Conservation (phyloP, 2,113 vertebrate species). For the Nanorana parkeri region DNA sequence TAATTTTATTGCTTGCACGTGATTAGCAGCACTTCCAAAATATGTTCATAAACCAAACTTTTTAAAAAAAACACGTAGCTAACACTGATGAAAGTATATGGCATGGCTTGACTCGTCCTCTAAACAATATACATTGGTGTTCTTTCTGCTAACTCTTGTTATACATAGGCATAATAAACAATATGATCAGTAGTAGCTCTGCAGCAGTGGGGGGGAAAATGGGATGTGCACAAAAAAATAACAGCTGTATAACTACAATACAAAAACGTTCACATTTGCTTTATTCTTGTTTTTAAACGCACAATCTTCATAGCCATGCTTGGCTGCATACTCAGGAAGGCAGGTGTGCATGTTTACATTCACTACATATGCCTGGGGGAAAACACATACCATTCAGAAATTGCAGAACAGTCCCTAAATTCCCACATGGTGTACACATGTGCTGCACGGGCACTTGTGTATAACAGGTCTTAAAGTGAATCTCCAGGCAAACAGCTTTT, state of each 20-base stretch:
- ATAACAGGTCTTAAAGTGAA: not conserved
- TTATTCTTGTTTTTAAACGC: not conserved
- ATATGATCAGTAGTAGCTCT: conserved; percentile 4
- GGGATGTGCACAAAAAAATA: not conserved
- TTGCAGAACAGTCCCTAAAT: conserved; percentile 9
- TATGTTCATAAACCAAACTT: conserved; percentile 5
- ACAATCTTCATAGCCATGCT: conserved; percentile 22
- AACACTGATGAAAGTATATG: conserved; percentile 18
- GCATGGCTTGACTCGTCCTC: not conserved
- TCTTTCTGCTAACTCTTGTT: not conserved
- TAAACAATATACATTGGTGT: not conserved
- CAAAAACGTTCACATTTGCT: not conserved
- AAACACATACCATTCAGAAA: conserved; percentile 46
- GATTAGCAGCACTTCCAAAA: not conserved
- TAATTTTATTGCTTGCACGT: not conserved
- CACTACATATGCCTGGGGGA: conserved; percentile 40
- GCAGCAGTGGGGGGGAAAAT: not conserved
- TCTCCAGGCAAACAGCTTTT: too few relatives aligned
- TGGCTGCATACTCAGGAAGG: conserved; percentile 43
- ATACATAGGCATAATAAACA: not conserved
- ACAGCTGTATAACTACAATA: conserved; percentile 4
- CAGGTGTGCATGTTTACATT: conserved; percentile 53
- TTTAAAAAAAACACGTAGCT: not conserved
- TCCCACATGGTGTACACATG: conserved; percentile 43
- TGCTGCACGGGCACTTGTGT: not conserved